Evolutionary conservation across 2,888 invertebrate genomes (phyloP).

Genomic region (Acanthosoma haemorrhoidale): DNA sequence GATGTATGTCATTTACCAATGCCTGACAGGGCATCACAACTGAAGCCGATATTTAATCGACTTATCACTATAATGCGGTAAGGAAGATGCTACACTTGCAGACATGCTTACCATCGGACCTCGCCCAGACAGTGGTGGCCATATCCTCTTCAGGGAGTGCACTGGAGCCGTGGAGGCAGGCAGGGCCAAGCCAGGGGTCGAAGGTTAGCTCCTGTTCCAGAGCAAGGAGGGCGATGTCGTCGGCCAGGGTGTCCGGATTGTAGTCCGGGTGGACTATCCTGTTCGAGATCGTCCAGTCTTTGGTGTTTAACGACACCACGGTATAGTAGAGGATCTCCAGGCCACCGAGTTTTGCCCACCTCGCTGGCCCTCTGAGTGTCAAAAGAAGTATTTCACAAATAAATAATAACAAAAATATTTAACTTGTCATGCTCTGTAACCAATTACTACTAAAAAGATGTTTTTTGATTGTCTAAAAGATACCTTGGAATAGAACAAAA

Average conservation of each 20-base stretch:
- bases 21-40: too few relatives aligned
- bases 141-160: background rate
- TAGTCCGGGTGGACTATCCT: slow-evolving; percentile 31
- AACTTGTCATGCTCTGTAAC: background rate
- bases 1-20: too few relatives aligned
- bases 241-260: background rate
- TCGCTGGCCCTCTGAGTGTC: slow-evolving; percentile 16
- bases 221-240: slow-evolving; percentile 35
- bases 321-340: background rate
- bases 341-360: slow-evolving; percentile 29
- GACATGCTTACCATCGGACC: background rate
- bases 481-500: too few relatives aligned
- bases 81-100: too few relatives aligned
- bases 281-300: background rate
- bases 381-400: background rate
- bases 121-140: background rate
- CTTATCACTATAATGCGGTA: too few relatives aligned
- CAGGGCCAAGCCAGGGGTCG: slow-evolving; percentile 25
- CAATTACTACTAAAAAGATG: background rate
- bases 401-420: background rate
- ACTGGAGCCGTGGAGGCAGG: slow-evolving; percentile 28
- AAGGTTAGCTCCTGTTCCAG: slow-evolving; percentile 20
- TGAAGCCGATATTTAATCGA: too few relatives aligned
- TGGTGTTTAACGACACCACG: background rate
- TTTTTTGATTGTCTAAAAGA: background rate